Evolutionary conservation across 2,888 invertebrate species (phyloP).

Genomic region (Sinotaia quadrata): DNA sequence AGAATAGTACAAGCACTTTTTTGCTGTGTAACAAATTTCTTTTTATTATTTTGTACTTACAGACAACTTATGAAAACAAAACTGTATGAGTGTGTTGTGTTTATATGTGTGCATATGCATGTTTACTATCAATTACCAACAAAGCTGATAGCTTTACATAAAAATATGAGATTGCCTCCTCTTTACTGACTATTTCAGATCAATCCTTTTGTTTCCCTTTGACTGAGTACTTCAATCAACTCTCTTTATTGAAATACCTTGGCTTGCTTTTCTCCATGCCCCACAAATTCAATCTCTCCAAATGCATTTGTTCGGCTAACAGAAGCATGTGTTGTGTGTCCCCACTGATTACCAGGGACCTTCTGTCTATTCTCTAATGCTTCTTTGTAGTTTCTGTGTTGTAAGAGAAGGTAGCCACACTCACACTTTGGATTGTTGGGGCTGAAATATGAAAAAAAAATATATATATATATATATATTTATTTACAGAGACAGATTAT

Average conservation of each 20-base stretch:
- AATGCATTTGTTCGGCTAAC: constrained; percentile 64
- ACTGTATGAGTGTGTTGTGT: background rate
- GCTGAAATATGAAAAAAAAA: background rate
- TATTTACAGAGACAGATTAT: background rate
- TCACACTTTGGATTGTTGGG: constrained; percentile 19
- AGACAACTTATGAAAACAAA: background rate
- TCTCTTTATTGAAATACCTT: constrained; percentile 53
- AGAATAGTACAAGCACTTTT: too few relatives aligned
- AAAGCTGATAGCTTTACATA: too few relatives aligned
- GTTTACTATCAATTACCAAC: too few relatives aligned
- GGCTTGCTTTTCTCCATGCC: constrained; percentile 61
- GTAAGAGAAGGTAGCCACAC: constrained; percentile 17
- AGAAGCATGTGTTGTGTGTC: constrained; percentile 39
- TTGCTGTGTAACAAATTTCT: too few relatives aligned
- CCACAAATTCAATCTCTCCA: constrained; percentile 70
- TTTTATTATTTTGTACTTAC: too few relatives aligned
- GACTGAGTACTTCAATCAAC: too few relatives aligned
- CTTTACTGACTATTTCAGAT: too few relatives aligned
- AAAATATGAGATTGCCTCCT: too few relatives aligned
- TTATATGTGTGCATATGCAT: background rate
- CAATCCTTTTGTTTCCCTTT: too few relatives aligned
- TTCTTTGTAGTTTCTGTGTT: constrained; percentile 5
- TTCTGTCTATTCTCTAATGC: background rate
- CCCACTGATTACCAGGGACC: constrained; percentile 45
- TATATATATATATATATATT: background rate